phyloP scores from a whole-genome alignment of 2,113 vertebrate genomes.

The Corythoichthys haematopterus region DNA sequence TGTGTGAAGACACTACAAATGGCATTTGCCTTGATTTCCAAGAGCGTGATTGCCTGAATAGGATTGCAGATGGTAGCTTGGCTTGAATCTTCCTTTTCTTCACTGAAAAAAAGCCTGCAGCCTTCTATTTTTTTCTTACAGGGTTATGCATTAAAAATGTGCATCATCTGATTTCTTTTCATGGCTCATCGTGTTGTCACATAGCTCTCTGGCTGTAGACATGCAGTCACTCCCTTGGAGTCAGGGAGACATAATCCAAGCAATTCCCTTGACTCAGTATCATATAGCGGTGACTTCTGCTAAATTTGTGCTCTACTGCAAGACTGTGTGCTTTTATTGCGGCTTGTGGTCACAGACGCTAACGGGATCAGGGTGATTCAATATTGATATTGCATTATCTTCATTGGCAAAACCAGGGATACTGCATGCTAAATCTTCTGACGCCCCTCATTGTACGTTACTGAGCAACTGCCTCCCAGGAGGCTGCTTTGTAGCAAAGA shows the following conservation, averaged over 20 bases:
- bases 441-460: slow-evolving; percentile 49
- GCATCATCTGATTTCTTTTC: slow-evolving; percentile 34
- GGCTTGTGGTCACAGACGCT: slow-evolving; percentile 50
- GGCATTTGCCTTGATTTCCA: slow-evolving; percentile 16
- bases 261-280: slow-evolving; percentile 51
- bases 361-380: slow-evolving; percentile 45
- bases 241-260: slow-evolving; percentile 44
- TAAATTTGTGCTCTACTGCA: slow-evolving; percentile 46
- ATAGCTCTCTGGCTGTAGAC: slow-evolving; percentile 32
- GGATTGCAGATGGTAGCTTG: slow-evolving; percentile 20
- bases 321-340: slow-evolving; percentile 36
- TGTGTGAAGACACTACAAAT: slow-evolving; percentile 40
- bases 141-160: slow-evolving; percentile 17
- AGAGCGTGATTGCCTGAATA: slow-evolving; percentile 9
- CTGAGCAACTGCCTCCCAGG: slow-evolving; percentile 59
- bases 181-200: slow-evolving; percentile 47
- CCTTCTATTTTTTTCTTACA: slow-evolving; percentile 9
- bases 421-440: slow-evolving; percentile 41
- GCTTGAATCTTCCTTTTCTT: slow-evolving; percentile 24
- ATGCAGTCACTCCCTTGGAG: slow-evolving; percentile 49
- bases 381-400: slow-evolving; percentile 44
- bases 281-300: slow-evolving; percentile 52
- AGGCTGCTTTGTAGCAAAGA: slow-evolving; percentile 43
- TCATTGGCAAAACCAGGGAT: slow-evolving; percentile 48
- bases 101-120: slow-evolving; percentile 8